These are phyloP conservation scores for Hirtodrosophila confusa DNA, from an alignment of 2,888 invertebrate species.

Conservation along the genomic window DNA sequence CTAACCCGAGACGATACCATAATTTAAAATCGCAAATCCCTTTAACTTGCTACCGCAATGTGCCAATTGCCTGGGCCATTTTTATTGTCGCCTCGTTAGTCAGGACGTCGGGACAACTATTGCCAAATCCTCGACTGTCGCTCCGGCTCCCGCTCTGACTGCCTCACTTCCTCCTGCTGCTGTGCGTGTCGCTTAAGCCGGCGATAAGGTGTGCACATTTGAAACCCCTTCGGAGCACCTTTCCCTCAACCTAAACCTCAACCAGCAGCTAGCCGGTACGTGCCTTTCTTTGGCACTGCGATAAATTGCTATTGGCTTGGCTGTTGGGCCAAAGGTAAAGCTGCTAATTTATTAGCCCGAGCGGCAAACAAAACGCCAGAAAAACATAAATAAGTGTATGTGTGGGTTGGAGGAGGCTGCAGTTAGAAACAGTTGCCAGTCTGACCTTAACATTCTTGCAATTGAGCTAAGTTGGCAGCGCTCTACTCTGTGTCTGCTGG, in stretches of 20 bases:
- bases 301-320: slow-evolving; percentile 77
- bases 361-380: slow-evolving; percentile 65
- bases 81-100: slow-evolving; percentile 77
- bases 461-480: slow-evolving; percentile 44
- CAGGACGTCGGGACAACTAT: slow-evolving; percentile 63
- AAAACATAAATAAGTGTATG: slow-evolving; percentile 70
- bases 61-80: slow-evolving; percentile 73
- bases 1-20: slow-evolving; percentile 31
- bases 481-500: slow-evolving; percentile 8
- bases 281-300: slow-evolving; percentile 68
- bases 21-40: slow-evolving; percentile 69
- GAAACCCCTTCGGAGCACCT: slow-evolving; percentile 14
- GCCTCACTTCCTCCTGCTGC: neutral
- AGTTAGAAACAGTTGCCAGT: slow-evolving; percentile 35
- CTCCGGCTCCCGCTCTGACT: neutral
- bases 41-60: slow-evolving; percentile 74
- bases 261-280: slow-evolving; percentile 42
- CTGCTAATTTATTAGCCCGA: slow-evolving; percentile 78
- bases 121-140: slow-evolving; percentile 54
- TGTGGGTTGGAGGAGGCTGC: slow-evolving; percentile 1
- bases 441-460: slow-evolving; percentile 43
- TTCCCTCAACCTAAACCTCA: neutral
- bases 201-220: slow-evolving; percentile 77
- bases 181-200: slow-evolving; percentile 75
- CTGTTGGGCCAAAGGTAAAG: slow-evolving; percentile 73